Conservation (phyloP, 2,113 vertebrate genomes). For the Synodontis membranacea region DNA sequence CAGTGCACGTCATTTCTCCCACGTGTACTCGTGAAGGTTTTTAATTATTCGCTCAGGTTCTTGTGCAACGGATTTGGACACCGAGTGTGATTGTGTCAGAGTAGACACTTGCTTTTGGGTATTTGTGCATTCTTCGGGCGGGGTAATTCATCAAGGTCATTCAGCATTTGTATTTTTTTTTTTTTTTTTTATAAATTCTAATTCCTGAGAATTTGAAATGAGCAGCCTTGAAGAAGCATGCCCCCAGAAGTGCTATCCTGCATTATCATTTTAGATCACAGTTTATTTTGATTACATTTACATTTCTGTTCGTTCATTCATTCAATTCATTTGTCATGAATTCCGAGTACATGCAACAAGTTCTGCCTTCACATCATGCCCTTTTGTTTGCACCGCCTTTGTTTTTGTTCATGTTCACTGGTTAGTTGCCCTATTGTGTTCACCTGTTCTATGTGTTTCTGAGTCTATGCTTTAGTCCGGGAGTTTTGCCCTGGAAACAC, state of each 20-base stretch:
- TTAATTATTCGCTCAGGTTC: constrained; percentile 31
- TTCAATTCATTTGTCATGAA: too few species aligned
- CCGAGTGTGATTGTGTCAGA: background rate
- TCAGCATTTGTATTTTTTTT: background rate
- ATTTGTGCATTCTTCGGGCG: background rate
- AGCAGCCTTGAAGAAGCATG: background rate
- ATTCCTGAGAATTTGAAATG: background rate
- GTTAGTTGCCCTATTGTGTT: background rate
- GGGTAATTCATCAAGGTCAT: background rate
- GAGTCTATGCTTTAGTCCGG: too few species aligned
- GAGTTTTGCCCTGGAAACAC: too few species aligned
- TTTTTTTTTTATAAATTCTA: too few species aligned
- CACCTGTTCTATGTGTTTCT: background rate
- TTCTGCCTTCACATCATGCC: background rate
- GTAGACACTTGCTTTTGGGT: background rate
- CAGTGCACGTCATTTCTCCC: background rate
- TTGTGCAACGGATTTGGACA: background rate
- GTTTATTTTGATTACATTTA: too few species aligned
- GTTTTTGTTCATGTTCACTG: background rate
- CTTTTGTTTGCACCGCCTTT: background rate
- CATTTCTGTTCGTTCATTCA: too few species aligned
- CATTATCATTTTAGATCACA: background rate
- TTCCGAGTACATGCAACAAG: background rate
- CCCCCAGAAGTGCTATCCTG: background rate
- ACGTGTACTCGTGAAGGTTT: constrained; percentile 13